These are phyloP conservation scores for Sus scrofa DNA, from an alignment of 2,113 vertebrate genomes.

Conservation along the genomic window DNA sequence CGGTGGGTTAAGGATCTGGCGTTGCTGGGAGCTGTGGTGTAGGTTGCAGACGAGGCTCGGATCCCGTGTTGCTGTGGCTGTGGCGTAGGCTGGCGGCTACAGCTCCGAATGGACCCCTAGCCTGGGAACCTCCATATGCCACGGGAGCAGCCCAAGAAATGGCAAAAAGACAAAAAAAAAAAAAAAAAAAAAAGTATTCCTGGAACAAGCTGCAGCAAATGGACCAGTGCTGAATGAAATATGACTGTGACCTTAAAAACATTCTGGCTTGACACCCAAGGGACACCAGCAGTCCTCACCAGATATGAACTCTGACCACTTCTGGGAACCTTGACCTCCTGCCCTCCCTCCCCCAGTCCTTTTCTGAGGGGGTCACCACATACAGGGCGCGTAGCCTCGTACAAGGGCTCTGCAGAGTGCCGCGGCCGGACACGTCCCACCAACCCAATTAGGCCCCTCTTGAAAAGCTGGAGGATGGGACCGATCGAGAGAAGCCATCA, in stretches of 20 bases:
- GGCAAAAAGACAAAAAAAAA: no score
- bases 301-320: not conserved
- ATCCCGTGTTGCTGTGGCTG: no score
- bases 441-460: not conserved
- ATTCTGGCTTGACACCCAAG: not conserved
- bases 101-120: no score
- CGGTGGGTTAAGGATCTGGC: no score
- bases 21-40: no score
- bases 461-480: not conserved
- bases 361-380: fast-evolving
- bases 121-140: no score
- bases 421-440: not conserved
- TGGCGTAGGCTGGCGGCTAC: no score
- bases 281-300: not conserved
- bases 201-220: not conserved
- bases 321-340: not conserved
- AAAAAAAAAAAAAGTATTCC: not conserved
- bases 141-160: no score
- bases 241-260: not conserved
- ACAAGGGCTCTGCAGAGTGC: not conserved
- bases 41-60: no score
- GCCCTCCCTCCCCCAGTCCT: not conserved
- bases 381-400: not conserved
- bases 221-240: not conserved
- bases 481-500: not conserved